These are phyloP conservation scores for Orgyia antiqua DNA, from an alignment of 2,888 invertebrate species.

Conservation along the genomic window DNA sequence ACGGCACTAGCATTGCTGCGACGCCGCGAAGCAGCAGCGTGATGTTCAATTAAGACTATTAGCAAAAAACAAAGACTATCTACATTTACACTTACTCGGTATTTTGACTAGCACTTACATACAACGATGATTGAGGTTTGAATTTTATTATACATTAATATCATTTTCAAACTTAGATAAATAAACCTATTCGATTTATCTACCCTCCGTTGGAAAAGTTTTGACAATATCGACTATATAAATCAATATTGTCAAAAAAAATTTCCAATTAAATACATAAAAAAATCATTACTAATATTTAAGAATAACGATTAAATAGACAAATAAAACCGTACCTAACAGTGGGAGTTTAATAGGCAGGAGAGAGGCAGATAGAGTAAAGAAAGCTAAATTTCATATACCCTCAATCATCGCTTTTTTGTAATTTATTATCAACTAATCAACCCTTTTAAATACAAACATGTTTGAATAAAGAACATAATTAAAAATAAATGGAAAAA, in stretches of 20 bases:
- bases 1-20: conserved; percentile 10
- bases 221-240: too few species aligned
- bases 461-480: background rate
- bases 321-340: too few species aligned
- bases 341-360: too few species aligned
- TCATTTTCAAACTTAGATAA: too few species aligned
- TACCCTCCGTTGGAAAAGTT: too few species aligned
- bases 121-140: conserved; percentile 35
- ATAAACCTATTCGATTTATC: too few species aligned
- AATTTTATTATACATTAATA: too few species aligned
- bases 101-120: conserved; percentile 60
- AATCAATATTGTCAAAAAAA: too few species aligned
- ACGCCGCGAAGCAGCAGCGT: conserved; percentile 15
- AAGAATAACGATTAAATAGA: background rate
- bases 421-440: conserved; percentile 33
- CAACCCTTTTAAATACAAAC: conserved; percentile 11
- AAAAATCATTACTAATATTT: conserved; percentile 7
- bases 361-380: too few species aligned
- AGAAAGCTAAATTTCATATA: conserved; percentile 6
- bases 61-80: conserved; percentile 51
- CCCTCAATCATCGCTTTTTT: conserved; percentile 37
- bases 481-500: background rate
- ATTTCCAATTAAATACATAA: too few species aligned
- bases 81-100: conserved; percentile 53
- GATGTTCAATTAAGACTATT: conserved; percentile 25